Percentiles rank a stretch among this genome's conserved stretches.
phyloP scores from a whole-genome alignment of 2,888 invertebrate species.

The Desoria tigrina region DNA sequence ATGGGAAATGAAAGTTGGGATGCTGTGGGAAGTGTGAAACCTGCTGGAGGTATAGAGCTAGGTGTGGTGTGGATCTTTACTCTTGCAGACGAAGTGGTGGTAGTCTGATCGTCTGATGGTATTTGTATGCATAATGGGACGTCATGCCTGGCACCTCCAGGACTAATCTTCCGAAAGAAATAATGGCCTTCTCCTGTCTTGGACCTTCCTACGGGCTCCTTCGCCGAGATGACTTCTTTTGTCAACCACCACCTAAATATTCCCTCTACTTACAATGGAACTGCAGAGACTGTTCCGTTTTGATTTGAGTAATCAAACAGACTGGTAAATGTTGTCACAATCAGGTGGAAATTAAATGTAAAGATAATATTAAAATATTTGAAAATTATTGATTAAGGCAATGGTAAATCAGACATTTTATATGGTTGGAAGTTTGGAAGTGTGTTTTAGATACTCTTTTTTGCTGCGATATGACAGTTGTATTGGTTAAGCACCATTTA shows the following conservation, averaged over 20 bases:
- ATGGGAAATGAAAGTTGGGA: slow-evolving; percentile 32
- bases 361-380: too few species aligned
- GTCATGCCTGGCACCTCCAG: slow-evolving; percentile 48
- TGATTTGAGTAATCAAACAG: too few species aligned
- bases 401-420: too few species aligned
- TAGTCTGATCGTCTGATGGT: slow-evolving; percentile 18
- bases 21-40: slow-evolving; percentile 20
- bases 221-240: slow-evolving; percentile 19
- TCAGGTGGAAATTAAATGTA: too few species aligned
- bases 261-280: not conserved
- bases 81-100: not conserved
- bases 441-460: too few species aligned
- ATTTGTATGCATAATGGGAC: slow-evolving; percentile 48
- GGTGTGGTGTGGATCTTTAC: not conserved
- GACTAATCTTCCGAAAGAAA: slow-evolving; percentile 49
- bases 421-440: too few species aligned
- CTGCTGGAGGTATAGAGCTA: slow-evolving; percentile 5
- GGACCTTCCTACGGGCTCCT: not conserved
- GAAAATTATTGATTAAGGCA: too few species aligned
- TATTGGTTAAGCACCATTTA: too few species aligned
- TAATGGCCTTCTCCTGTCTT: slow-evolving; percentile 45
- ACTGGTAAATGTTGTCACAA: too few species aligned
- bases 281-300: too few species aligned
- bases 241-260: slow-evolving; percentile 10
- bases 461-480: too few species aligned